Conservation (phyloP, 2,797 vertebrate genomes). For the Sciurus vulgaris region DNA sequence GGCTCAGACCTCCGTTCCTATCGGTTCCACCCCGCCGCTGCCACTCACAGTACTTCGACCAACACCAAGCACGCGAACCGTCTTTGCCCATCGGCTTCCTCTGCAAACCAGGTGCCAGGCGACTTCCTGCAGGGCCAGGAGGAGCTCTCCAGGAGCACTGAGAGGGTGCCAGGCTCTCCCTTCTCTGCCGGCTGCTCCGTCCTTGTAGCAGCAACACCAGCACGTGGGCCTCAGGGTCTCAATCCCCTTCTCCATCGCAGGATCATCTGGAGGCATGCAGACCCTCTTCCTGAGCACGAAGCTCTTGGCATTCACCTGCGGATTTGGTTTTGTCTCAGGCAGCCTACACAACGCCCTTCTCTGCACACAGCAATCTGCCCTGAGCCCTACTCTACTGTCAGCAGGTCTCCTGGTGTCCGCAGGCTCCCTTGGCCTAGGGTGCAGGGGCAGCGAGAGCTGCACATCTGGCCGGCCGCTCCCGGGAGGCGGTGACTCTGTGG, state of each 20-base stretch:
- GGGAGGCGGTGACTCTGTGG: background rate
- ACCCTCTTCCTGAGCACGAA: background rate
- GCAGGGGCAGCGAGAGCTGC: background rate
- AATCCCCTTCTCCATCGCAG: background rate
- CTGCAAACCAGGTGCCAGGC: background rate
- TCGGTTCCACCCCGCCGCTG: background rate
- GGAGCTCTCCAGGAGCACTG: background rate
- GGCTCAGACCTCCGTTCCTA: background rate
- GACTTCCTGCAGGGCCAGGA: background rate
- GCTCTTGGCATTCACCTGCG: no score
- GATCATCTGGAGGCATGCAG: background rate
- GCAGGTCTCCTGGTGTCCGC: rapidly evolving
- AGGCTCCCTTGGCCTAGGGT: background rate
- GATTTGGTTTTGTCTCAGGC: background rate
- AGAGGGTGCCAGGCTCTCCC: rapidly evolving
- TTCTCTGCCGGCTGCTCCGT: background rate
- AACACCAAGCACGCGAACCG: background rate
- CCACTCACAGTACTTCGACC: background rate
- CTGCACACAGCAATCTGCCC: background rate
- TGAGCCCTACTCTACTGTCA: background rate
- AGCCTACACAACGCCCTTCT: background rate
- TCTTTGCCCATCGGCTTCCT: background rate
- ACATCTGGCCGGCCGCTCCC: background rate
- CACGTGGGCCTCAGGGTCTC: background rate
- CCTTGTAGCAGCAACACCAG: background rate